Evolutionary conservation across 1,140 invertebrate species (phyloP).

Genomic region (Helicorthomorpha holstii): DNA sequence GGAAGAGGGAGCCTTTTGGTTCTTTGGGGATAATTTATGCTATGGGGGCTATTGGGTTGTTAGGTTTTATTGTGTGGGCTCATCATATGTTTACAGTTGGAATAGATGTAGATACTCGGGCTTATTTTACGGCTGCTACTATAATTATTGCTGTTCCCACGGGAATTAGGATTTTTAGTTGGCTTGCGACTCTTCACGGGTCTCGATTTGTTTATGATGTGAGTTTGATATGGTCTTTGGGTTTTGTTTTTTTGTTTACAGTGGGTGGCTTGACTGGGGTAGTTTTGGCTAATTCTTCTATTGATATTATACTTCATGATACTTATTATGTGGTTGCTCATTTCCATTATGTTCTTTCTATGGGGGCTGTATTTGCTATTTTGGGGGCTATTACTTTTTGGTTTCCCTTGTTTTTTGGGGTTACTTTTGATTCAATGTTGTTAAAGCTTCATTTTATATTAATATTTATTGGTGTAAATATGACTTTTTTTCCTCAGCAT

Average conservation of each 20-base stretch:
- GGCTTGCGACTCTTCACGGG: conserved; percentile 23
- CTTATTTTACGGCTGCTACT: conserved; percentile 51
- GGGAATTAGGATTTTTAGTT: conserved; percentile 43
- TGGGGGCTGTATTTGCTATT: conserved; percentile 46
- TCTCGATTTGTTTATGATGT: conserved; percentile 33
- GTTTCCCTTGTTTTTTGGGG: conserved; percentile 41
- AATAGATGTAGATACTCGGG: conserved; percentile 49
- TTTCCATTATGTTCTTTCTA: conserved; percentile 41
- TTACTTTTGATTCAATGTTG: conserved; percentile 29
- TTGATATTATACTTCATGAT: conserved; percentile 52
- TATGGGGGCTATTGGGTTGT: conserved; percentile 19
- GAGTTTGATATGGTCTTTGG: conserved; percentile 40
- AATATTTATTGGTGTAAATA: conserved; percentile 48
- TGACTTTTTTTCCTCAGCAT: conserved; percentile 60
- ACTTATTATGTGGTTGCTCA: conserved; percentile 59
- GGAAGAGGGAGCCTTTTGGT: conserved; percentile 13
- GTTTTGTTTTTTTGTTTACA: conserved; percentile 48
- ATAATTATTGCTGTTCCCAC: conserved; percentile 43
- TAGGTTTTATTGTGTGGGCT: conserved; percentile 21
- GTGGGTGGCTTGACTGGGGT: conserved; percentile 29
- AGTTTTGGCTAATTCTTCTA: conserved; percentile 46
- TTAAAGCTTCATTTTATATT: conserved; percentile 29
- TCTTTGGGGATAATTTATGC: conserved; percentile 15
- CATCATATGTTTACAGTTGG: conserved; percentile 37
- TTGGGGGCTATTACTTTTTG: conserved; percentile 45